Evolutionary conservation across 2,113 vertebrate species (phyloP).

Genomic region (Boleophthalmus pectinirostris): DNA sequence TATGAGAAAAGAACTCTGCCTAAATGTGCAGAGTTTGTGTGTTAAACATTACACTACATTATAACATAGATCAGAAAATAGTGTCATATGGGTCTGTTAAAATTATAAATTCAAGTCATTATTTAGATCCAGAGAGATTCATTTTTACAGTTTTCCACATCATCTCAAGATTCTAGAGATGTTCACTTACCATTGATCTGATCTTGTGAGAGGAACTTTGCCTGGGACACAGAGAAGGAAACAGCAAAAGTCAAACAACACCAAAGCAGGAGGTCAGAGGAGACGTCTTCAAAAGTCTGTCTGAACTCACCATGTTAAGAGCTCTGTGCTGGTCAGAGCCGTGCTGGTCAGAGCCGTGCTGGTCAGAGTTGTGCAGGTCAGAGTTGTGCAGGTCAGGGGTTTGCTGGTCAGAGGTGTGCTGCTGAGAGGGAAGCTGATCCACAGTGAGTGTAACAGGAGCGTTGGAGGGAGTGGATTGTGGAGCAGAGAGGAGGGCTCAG

Average conservation of each 20-base stretch:
- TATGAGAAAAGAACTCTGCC: too few relatives aligned
- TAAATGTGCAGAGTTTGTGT: too few relatives aligned
- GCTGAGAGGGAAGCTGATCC: slow-evolving; percentile 46
- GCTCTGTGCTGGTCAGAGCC: neutral
- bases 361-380: neutral
- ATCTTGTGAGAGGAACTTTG: slow-evolving; percentile 89
- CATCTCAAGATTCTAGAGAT: neutral
- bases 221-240: slow-evolving; percentile 63
- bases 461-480: neutral
- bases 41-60: too few relatives aligned
- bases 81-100: too few relatives aligned
- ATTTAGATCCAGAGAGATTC: neutral
- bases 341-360: neutral
- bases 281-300: neutral
- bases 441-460: slow-evolving; percentile 46
- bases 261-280: neutral
- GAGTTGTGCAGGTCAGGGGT: neutral
- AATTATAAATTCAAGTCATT: too few relatives aligned
- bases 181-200: slow-evolving; percentile 86
- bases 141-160: neutral
- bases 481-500: neutral
- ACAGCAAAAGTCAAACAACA: neutral
- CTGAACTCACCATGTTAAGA: slow-evolving; percentile 36
- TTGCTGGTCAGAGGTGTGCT: neutral
- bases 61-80: too few relatives aligned